Conservation (phyloP, 2,888 invertebrate genomes). For the Cremastobaeus sp. region DNA sequence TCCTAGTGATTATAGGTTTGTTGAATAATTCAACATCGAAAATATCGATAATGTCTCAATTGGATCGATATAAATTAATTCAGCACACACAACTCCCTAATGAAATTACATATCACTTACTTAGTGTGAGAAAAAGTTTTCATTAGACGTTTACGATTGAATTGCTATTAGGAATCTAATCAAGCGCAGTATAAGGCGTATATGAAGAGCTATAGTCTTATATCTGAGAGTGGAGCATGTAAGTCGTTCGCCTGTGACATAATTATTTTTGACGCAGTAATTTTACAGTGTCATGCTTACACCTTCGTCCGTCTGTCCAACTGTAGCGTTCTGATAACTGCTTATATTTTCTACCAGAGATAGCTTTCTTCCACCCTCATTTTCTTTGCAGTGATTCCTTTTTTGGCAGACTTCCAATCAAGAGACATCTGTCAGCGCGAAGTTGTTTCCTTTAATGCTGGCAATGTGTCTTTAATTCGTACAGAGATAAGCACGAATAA, state of each 20-base stretch:
- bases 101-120: conserved; percentile 2
- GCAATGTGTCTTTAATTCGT: conserved; percentile 44
- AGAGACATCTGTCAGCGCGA: conserved; percentile 65
- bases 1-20: too few relatives aligned
- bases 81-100: too few relatives aligned
- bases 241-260: conserved; percentile 74
- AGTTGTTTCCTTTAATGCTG: conserved; percentile 58
- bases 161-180: conserved; percentile 41
- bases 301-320: conserved; percentile 69
- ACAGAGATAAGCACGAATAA: conserved; percentile 34
- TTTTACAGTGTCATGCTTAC: conserved; percentile 78
- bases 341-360: conserved; percentile 65
- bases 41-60: too few relatives aligned
- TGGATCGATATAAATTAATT: too few relatives aligned
- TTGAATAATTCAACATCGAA: too few relatives aligned
- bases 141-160: conserved; percentile 16
- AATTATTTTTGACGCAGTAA: conserved; percentile 78
- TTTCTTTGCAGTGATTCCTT: conserved; percentile 42
- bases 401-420: conserved; percentile 61
- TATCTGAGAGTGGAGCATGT: conserved; percentile 49
- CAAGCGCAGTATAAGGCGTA: conserved; percentile 33
- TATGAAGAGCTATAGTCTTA: conserved; percentile 28
- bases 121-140: conserved; percentile 13
- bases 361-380: conserved; percentile 48
- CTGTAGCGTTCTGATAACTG: conserved; percentile 69